phyloP scores from a whole-genome alignment of 2,797 vertebrate genomes.

The Notolabrus celidotus region DNA sequence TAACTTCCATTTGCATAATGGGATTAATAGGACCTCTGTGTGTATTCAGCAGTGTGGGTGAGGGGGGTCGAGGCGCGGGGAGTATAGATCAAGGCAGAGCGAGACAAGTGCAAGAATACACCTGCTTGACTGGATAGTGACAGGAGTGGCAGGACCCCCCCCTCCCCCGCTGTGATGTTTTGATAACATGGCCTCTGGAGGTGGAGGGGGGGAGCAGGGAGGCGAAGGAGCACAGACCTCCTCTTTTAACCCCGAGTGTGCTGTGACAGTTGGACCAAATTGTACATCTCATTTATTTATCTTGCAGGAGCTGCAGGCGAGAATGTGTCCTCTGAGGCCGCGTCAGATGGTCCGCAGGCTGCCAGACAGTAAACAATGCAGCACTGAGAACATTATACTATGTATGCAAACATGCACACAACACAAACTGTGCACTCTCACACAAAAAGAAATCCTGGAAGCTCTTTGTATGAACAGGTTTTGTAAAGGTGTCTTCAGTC shows the following conservation, averaged over 20 bases:
- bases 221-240: conserved; percentile 16
- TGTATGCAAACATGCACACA: background rate
- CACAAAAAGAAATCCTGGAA: background rate
- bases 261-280: conserved; percentile 60
- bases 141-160: conserved; percentile 35
- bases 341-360: conserved; percentile 38
- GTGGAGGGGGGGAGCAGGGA: background rate
- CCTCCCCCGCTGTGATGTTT: conserved; percentile 31
- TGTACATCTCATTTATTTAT: conserved; percentile 62
- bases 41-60: conserved; percentile 63
- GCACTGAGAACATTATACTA: background rate
- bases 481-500: background rate
- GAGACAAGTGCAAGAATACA: conserved; percentile 67
- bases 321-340: conserved; percentile 35
- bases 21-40: conserved; percentile 82
- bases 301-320: conserved; percentile 36
- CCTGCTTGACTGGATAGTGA: conserved; percentile 70
- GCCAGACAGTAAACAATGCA: conserved; percentile 35
- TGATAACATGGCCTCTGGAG: conserved; percentile 51
- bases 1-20: conserved; percentile 83
- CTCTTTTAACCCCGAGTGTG: conserved; percentile 48
- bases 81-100: conserved; percentile 55
- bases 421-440: background rate
- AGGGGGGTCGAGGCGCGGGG: conserved; percentile 21
- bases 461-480: background rate